phyloP scores from a whole-genome alignment of 1,140 invertebrate genomes.

The Drosophila kohkoa region DNA sequence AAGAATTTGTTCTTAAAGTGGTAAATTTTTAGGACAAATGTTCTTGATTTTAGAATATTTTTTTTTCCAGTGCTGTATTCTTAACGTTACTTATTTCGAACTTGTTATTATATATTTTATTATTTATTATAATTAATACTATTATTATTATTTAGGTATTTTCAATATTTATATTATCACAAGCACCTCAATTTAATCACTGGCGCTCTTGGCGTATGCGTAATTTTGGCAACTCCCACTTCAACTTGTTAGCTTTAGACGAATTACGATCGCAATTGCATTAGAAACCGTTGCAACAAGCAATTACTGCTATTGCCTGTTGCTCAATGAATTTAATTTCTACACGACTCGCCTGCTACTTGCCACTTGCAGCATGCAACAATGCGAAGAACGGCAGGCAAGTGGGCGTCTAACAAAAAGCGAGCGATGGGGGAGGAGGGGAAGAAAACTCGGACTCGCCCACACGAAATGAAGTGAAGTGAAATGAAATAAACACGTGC shows the following conservation, averaged over 20 bases:
- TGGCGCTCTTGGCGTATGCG: not conserved
- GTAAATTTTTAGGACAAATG: no score
- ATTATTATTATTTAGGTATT: not conserved
- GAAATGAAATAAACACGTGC: conserved; percentile 31
- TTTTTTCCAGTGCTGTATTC: no score
- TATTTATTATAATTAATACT: no score
- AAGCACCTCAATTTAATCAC: not conserved
- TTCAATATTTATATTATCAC: not conserved
- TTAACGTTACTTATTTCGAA: no score
- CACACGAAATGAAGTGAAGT: not conserved
- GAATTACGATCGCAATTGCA: not conserved
- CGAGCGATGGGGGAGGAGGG: no score
- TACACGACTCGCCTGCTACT: conserved; percentile 25
- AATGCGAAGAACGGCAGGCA: not conserved
- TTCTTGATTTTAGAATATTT: no score
- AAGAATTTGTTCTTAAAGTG: no score
- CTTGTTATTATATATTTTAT: no score
- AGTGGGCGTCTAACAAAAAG: not conserved
- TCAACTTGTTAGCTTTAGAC: not conserved
- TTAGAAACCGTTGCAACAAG: conserved; percentile 9
- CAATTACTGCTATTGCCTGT: conserved; percentile 6
- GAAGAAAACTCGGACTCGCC: conserved; percentile 13
- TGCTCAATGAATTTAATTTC: conserved; percentile 17
- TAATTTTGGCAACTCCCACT: not conserved
- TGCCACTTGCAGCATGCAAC: conserved; percentile 11